Evolutionary conservation across 2,888 invertebrate genomes (phyloP).

Genomic region (Tiliacea aurago): DNA sequence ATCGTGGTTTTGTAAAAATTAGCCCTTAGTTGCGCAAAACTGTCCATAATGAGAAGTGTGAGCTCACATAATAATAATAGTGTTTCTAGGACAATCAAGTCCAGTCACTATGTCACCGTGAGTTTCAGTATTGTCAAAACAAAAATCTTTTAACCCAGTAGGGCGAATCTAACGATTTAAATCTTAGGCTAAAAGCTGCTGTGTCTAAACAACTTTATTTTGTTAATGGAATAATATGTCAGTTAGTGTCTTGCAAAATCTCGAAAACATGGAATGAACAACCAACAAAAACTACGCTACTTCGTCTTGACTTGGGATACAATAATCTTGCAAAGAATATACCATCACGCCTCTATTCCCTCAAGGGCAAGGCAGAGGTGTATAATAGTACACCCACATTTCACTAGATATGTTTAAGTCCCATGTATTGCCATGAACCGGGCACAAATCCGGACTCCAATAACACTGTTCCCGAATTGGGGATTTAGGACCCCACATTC

Average conservation of each 20-base stretch:
- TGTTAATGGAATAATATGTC: constrained; percentile 43
- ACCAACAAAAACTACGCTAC: constrained; percentile 38
- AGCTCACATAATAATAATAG: background rate
- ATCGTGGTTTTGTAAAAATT: too few relatives aligned
- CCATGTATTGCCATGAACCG: too few relatives aligned
- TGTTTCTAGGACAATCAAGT: background rate
- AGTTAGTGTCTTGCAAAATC: constrained; percentile 27
- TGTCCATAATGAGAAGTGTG: background rate
- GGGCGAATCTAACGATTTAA: background rate
- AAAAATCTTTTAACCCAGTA: background rate
- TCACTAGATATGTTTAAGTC: background rate
- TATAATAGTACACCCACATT: background rate
- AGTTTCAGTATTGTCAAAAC: background rate
- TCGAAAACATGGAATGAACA: constrained; percentile 58
- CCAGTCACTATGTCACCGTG: background rate
- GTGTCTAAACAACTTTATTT: background rate
- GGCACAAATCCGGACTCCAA: background rate
- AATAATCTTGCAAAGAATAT: constrained; percentile 14
- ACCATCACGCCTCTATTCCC: background rate
- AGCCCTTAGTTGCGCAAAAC: background rate
- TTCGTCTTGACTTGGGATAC: background rate
- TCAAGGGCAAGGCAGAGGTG: too few relatives aligned
- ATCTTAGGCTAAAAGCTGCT: background rate
- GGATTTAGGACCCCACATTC: background rate
- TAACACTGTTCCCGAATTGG: background rate